Evolutionary conservation across 2,113 vertebrate genomes (phyloP).

Genomic region (Chascanopsetta lugubris): DNA sequence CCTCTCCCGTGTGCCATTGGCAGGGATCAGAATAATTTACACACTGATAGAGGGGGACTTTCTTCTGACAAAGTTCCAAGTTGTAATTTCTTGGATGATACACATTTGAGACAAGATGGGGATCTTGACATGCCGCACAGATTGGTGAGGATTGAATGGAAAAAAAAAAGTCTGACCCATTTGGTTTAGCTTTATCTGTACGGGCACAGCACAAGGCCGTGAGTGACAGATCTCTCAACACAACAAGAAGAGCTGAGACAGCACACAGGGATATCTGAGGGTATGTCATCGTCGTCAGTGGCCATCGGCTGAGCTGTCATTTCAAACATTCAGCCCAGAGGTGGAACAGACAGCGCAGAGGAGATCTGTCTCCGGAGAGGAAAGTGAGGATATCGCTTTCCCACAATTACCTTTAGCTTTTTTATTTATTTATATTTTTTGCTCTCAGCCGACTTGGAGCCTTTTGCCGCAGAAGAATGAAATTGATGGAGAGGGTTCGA

Average conservation of each 20-base stretch:
- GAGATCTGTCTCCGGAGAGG: constrained; percentile 16
- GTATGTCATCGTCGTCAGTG: constrained; percentile 16
- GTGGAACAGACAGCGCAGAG: constrained; percentile 18
- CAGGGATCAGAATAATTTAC: constrained; percentile 1
- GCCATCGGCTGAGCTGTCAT: constrained; percentile 22
- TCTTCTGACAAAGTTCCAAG: constrained; percentile 23
- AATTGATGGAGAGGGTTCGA: constrained; percentile 46
- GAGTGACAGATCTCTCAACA: constrained; percentile 35
- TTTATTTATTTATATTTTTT: not conserved
- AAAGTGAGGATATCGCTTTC: not conserved
- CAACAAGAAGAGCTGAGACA: constrained; percentile 17
- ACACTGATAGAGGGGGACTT: not conserved
- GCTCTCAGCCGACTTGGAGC: constrained; percentile 44
- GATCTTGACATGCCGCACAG: constrained; percentile 11
- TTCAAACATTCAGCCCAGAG: constrained; percentile 26
- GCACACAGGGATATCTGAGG: constrained; percentile 18
- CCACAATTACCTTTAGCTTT: not conserved
- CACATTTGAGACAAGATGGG: not conserved
- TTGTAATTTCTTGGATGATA: constrained; percentile 1
- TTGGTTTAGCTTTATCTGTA: constrained; percentile 13
- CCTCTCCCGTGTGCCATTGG: constrained; percentile 14
- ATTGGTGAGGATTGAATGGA: constrained; percentile 12
- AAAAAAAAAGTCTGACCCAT: constrained; percentile 21
- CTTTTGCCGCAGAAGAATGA: constrained; percentile 33
- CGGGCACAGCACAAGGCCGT: not conserved